phyloP scores from a whole-genome alignment of 2,797 vertebrate species.

The Pelobates cultripes region DNA sequence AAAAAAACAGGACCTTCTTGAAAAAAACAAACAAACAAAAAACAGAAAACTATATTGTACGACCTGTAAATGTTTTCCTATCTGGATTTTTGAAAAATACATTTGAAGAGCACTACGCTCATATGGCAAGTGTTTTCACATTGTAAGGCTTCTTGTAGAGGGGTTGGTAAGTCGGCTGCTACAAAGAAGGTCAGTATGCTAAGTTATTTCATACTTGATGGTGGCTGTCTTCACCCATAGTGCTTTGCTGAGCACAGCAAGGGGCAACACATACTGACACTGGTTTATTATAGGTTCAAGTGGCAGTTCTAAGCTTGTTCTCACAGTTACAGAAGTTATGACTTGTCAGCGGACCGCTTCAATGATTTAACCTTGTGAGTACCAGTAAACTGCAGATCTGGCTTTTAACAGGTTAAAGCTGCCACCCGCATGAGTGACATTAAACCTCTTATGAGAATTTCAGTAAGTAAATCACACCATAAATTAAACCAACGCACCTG shows the following conservation, averaged over 20 bases:
- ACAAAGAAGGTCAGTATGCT: conserved; percentile 38
- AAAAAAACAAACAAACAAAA: neutral
- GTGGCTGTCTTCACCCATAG: conserved; percentile 42
- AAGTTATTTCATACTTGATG: conserved; percentile 35
- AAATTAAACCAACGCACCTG: too few species aligned
- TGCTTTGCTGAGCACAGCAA: conserved; percentile 32
- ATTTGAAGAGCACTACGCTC: conserved; percentile 12
- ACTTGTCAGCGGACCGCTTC: conserved; percentile 49
- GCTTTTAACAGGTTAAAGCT: neutral
- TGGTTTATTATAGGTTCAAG: conserved; percentile 31
- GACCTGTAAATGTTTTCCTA: conserved; percentile 27
- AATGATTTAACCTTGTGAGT: conserved; percentile 33
- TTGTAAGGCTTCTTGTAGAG: neutral
- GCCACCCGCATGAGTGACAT: neutral
- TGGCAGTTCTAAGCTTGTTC: conserved; percentile 39
- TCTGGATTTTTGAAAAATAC: neutral
- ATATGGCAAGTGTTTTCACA: conserved; percentile 21
- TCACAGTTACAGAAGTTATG: conserved; percentile 44
- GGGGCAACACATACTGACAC: conserved; percentile 44
- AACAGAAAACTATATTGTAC: neutral
- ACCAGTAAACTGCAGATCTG: neutral
- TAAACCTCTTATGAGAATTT: neutral
- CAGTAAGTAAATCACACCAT: too few species aligned
- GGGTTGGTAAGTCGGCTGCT: conserved; percentile 11
- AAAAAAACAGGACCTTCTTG: neutral